Conservation (phyloP, 2,888 invertebrate genomes). For the Troilus luridus region DNA sequence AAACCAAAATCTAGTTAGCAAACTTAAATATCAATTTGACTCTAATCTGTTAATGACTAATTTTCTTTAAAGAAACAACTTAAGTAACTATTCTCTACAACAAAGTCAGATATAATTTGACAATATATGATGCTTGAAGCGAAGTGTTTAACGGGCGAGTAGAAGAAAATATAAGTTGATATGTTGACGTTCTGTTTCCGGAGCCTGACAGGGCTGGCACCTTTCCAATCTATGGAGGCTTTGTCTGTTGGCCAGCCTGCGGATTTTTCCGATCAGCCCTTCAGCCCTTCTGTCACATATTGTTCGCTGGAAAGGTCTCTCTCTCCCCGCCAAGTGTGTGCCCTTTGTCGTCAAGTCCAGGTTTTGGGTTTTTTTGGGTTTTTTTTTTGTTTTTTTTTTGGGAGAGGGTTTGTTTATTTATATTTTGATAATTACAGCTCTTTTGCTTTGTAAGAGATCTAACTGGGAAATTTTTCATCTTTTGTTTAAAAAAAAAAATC, state of each 20-base stretch:
- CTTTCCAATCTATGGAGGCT: slow-evolving; percentile 62
- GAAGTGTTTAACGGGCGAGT: not conserved
- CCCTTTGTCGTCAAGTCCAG: slow-evolving; percentile 58
- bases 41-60: not conserved
- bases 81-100: not conserved
- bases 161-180: slow-evolving; percentile 55
- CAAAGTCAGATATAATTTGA: not conserved
- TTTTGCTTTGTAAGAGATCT: not conserved
- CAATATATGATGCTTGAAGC: not conserved
- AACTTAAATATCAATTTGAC: not conserved
- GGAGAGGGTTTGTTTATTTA: not conserved
- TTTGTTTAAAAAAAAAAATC: not conserved
- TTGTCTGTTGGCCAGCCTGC: slow-evolving; percentile 45
- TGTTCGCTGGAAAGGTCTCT: slow-evolving; percentile 53
- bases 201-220: slow-evolving; percentile 59
- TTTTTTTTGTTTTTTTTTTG: not conserved
- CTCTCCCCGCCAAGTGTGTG: slow-evolving; percentile 51
- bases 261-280: slow-evolving; percentile 56
- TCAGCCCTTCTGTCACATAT: slow-evolving; percentile 54
- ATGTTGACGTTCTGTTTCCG: slow-evolving; percentile 55
- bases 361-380: slow-evolving; percentile 34
- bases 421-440: slow-evolving; percentile 23
- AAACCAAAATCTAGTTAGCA: too few species aligned
- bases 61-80: not conserved
- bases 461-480: not conserved